Conservation (phyloP, 92 coral and sea anemone genomes). For the Palythoa grandiflora region DNA sequence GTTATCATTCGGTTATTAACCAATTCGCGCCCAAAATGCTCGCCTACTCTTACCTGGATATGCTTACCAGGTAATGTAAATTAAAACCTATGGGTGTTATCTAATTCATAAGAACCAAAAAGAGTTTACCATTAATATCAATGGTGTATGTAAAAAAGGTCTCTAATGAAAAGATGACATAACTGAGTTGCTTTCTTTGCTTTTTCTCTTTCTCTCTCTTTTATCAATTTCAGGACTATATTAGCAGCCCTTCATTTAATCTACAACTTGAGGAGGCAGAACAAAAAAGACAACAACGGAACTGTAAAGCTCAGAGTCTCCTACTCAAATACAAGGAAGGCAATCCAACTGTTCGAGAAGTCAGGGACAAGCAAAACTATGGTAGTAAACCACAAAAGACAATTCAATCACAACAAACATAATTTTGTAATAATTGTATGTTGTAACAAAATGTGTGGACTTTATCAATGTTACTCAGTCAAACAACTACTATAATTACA, state of each 20-base stretch:
- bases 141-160: neutral
- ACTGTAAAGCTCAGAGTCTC: constrained; percentile 21
- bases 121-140: neutral
- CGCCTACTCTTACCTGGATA: constrained; percentile 68
- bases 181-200: neutral
- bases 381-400: constrained; percentile 8
- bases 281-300: neutral
- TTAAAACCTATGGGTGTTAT: too few species aligned
- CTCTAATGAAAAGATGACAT: neutral
- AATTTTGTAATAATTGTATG: too few species aligned
- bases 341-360: constrained; percentile 45
- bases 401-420: too few species aligned
- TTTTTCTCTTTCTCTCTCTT: neutral
- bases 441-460: neutral
- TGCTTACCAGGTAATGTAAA: constrained; percentile 60
- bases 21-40: constrained; percentile 81
- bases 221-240: neutral
- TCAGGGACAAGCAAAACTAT: constrained; percentile 33
- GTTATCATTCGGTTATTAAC: constrained; percentile 73
- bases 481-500: neutral
- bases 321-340: constrained; percentile 51
- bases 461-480: neutral
- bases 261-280: constrained; percentile 15
- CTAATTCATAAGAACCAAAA: neutral
- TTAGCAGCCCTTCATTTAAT: constrained; percentile 30